Evolutionary conservation across 2,113 vertebrate genomes (phyloP).

Genomic region (Erythrolamprus reginae): DNA sequence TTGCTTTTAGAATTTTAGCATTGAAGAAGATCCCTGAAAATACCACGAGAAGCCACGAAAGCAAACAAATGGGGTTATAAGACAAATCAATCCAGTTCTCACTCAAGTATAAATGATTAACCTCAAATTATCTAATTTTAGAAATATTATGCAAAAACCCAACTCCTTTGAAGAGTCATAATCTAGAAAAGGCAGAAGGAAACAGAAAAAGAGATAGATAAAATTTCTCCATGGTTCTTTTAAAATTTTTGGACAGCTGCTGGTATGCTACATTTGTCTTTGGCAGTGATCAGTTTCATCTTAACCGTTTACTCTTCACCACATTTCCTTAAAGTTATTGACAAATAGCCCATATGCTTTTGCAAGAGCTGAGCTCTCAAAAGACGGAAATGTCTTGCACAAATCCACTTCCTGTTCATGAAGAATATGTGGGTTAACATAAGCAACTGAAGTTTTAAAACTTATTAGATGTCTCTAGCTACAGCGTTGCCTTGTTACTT

Average conservation of each 20-base stretch:
- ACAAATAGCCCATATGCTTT: not conserved
- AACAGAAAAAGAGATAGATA: not conserved
- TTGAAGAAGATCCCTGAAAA: not conserved
- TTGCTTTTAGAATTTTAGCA: not conserved
- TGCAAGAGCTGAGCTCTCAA: not conserved
- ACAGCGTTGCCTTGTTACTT: not conserved
- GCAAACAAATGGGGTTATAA: not conserved
- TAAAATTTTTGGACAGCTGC: not conserved
- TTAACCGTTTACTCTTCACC: conserved; percentile 1
- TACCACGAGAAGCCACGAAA: not conserved
- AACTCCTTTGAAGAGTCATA: not conserved
- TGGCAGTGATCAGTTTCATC: not conserved
- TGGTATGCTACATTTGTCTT: not conserved
- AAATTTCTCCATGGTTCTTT: not conserved
- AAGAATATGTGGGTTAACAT: not conserved
- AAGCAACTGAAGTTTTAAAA: not conserved
- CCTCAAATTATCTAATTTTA: not conserved
- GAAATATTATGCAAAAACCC: not conserved
- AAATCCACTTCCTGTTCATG: conserved; percentile 14
- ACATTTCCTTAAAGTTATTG: conserved; percentile 5
- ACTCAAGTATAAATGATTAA: not conserved
- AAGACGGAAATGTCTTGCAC: not conserved
- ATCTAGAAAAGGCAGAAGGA: not conserved
- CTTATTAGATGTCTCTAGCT: not conserved
- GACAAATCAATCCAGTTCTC: not conserved